Conservation (phyloP, 2,113 vertebrate genomes). For the Alligator mississippiensis region DNA sequence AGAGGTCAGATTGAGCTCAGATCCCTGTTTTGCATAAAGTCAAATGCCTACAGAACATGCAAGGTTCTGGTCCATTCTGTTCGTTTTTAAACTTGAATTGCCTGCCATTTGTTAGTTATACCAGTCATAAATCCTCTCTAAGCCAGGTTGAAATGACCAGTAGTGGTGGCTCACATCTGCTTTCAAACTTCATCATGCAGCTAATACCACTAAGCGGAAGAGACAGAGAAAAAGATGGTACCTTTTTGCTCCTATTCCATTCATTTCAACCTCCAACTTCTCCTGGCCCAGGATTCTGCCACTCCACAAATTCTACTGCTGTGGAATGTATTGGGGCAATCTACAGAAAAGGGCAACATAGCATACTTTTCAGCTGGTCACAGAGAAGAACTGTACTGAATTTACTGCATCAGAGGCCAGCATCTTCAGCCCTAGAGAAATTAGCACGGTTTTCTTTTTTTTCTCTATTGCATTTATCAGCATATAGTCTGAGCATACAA, state of each 20-base stretch:
- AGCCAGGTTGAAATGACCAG: background rate
- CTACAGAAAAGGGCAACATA: too few relatives aligned
- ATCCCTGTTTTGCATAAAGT: constrained; percentile 38
- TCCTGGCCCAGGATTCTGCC: background rate
- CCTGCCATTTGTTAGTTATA: constrained; percentile 62
- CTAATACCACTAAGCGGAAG: background rate
- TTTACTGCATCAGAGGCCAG: background rate
- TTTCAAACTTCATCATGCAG: background rate
- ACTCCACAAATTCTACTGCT: background rate
- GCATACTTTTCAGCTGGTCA: background rate
- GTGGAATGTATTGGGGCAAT: background rate
- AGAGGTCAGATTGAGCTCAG: constrained; percentile 4
- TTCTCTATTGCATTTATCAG: background rate
- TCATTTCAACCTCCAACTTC: background rate
- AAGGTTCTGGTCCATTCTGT: constrained; percentile 69
- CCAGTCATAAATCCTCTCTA: constrained; percentile 44
- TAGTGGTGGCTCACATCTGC: background rate
- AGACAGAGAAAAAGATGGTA: background rate
- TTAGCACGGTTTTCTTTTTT: background rate
- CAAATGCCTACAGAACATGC: constrained; percentile 66
- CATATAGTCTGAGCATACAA: background rate
- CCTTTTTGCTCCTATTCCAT: background rate
- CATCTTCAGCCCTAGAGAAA: background rate
- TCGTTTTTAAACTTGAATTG: constrained; percentile 67
- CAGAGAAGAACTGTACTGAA: background rate